Percentiles rank a stretch among this genome's conserved stretches.
These are phyloP conservation scores for Xenops minutus DNA, from an alignment of 2,797 vertebrate species.

Conservation along the genomic window DNA sequence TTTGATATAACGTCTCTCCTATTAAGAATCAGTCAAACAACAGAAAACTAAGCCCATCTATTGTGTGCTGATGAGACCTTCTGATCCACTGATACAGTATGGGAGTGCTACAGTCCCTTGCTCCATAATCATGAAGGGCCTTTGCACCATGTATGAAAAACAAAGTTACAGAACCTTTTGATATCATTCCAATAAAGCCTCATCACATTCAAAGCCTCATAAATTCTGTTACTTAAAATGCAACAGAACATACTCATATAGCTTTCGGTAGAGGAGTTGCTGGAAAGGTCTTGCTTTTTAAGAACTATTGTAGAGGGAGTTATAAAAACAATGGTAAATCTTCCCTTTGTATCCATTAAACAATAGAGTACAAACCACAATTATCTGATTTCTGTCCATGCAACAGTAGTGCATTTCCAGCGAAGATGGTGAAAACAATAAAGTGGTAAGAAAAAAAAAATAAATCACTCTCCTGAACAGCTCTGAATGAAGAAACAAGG, in stretches of 20 bases:
- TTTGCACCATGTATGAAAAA: background rate
- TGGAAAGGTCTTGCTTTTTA: background rate
- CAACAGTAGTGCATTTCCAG: background rate
- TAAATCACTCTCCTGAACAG: background rate
- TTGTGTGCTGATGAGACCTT: accelerated
- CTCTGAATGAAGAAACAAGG: background rate
- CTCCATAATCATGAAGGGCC: background rate
- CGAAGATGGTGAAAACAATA: background rate
- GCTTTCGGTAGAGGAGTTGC: background rate
- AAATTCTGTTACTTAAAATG: conserved; percentile 46
- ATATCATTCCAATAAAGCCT: background rate
- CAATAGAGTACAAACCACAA: background rate
- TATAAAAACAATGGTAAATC: background rate
- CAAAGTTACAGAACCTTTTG: background rate
- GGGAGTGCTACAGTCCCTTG: background rate
- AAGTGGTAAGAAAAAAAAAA: too few relatives aligned
- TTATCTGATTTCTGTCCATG: background rate
- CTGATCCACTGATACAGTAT: background rate
- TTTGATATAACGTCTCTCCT: background rate
- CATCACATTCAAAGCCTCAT: background rate
- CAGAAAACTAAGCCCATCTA: background rate
- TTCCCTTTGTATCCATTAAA: background rate
- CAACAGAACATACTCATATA: background rate
- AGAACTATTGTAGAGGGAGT: background rate
- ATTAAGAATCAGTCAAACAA: background rate